Percentiles rank a stretch among this genome's conserved stretches.
phyloP scores from a whole-genome alignment of 2,797 vertebrate species.

The Masticophis lateralis region DNA sequence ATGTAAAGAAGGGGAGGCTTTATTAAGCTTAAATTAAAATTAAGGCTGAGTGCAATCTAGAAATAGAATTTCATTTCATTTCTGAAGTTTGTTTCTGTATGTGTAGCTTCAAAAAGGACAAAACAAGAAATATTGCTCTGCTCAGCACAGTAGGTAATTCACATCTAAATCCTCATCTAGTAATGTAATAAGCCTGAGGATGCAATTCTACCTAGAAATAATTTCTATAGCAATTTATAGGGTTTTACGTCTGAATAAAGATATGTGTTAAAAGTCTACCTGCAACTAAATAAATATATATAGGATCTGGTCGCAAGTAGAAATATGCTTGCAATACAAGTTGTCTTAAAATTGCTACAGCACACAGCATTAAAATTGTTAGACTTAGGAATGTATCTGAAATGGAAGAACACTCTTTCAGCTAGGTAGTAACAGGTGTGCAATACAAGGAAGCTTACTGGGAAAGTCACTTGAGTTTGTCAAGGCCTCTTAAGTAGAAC shows the following conservation, averaged over 20 bases:
- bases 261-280: too few relatives aligned
- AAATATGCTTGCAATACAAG: neutral
- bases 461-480: neutral
- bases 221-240: neutral
- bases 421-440: neutral
- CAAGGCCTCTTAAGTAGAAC: neutral
- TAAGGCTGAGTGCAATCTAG: neutral
- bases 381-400: neutral
- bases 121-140: neutral
- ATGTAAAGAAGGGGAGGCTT: neutral
- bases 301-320: neutral
- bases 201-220: neutral
- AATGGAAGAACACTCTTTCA: neutral
- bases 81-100: neutral
- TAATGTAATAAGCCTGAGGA: neutral
- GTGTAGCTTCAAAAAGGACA: neutral
- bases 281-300: neutral
- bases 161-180: neutral
- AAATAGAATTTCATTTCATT: neutral
- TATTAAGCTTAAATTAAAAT: neutral
- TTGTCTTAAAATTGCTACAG: neutral
- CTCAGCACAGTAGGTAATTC: neutral
- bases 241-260: neutral
- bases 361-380: neutral
- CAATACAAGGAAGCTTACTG: neutral